Evolutionary conservation across 2,113 vertebrate genomes (phyloP), one percentile per base, ranked within the genome.

Genomic region (Eudyptes chrysolophus): DNA sequence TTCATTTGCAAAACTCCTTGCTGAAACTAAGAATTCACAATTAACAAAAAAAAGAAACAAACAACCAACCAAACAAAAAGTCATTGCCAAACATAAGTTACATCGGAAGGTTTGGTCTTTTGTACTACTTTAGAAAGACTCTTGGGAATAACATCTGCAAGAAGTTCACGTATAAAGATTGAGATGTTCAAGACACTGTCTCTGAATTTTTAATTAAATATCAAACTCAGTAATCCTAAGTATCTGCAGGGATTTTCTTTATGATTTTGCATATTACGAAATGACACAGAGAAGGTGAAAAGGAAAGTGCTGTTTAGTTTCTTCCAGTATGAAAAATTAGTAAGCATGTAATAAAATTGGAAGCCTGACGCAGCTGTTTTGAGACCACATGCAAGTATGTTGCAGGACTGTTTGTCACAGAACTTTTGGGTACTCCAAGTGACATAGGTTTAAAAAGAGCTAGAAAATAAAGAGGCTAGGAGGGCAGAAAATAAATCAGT

Each of bases 121-220:
- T 36, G 21, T 36, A 44, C 25, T 25, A 3, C 13, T 54, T 87
- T n/a, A 82, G 9, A 58, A 21, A 93, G 21, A 58, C 26, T 42
- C 48, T 40, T n/a, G 21, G 60, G 40, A 78, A 25, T 30, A 49
- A 69, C 19, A 60, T 49, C 58, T 57, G 40, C 46, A 74, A 52
- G 24, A 54, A 64, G 14, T 51, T 75, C 21, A 38, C 17, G 13
- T 13, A 24, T 2, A 26, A 82, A 68, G 61, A 89, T 22, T 11
- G 29, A 65, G n/a, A 52, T 38, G 10, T 60, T 87, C 64, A 51
- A 87, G 38, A 46, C 24, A 36, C 30, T 27, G 9, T 13, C 64
- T 70, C 55, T 52, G 52, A 85, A 54, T 64, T 87, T 94, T 68
- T 84, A 87, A 69, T 85, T 68, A 69, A 84, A 87, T 75, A 48